A percentile compares a stretch with the other conserved stretches of the same genome.
Conservation (phyloP, 1,140 invertebrate genomes). For the Andricus grossulariae region DNA sequence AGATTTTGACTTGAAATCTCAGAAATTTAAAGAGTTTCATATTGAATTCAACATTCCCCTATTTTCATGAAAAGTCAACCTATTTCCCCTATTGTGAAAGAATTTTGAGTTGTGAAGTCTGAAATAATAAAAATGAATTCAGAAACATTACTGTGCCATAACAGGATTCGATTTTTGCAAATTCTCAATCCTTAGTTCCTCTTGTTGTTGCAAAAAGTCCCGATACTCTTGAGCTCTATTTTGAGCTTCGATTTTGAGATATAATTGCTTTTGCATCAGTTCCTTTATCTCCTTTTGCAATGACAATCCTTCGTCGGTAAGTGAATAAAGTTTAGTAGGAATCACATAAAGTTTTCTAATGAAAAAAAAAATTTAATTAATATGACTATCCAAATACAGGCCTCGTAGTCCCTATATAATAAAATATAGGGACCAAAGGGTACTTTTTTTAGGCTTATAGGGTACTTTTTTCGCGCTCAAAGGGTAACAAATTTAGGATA, state of each 20-base stretch:
- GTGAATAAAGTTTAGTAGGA: conserved; percentile 50
- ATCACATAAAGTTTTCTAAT: conserved; percentile 48
- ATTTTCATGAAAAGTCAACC: too few relatives aligned
- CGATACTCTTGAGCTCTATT: conserved; percentile 48
- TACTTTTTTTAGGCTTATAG: too few relatives aligned
- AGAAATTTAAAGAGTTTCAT: too few relatives aligned
- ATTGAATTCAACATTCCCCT: too few relatives aligned
- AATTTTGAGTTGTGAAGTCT: too few relatives aligned
- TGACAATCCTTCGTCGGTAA: conserved; percentile 51
- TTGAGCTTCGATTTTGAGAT: conserved; percentile 55
- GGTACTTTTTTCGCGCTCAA: too few relatives aligned
- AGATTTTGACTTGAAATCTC: too few relatives aligned
- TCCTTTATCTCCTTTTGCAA: conserved; percentile 43
- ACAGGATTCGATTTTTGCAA: conserved; percentile 60
- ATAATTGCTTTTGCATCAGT: conserved; percentile 41
- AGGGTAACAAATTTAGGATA: too few relatives aligned
- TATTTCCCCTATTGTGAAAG: too few relatives aligned
- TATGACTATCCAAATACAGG: neutral
- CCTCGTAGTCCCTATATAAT: too few relatives aligned
- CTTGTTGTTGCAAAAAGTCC: conserved; percentile 57
- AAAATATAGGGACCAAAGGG: too few relatives aligned
- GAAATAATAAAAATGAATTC: neutral
- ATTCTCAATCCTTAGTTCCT: conserved; percentile 47
- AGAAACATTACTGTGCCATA: conserved; percentile 48
- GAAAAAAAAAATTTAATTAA: conserved; percentile 34